Evolutionary conservation across 1,140 invertebrate genomes (phyloP), one percentile per base, ranked within the genome.

Genomic region (Heliothis subflexa): DNA sequence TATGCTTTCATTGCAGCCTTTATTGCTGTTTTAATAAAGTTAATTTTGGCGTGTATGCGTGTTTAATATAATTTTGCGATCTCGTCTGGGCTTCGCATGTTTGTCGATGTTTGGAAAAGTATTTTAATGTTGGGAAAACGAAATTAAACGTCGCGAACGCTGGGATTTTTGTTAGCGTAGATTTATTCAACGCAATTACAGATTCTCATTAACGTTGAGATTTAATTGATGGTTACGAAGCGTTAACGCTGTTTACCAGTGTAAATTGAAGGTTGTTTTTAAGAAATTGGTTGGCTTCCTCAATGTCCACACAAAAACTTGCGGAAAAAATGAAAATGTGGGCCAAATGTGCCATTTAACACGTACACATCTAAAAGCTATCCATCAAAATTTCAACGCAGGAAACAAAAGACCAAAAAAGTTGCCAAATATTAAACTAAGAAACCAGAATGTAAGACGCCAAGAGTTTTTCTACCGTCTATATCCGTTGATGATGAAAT

Each of bases 321-420:
- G 2, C 3, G 3, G 3, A 55, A 18, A 10, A 21, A 45, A 62
- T 3, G 40, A 18, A 45, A 45, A 64, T 16, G 12, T 18, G 40
- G 16, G 14, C 13, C 40, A 66, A n/a, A 49, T 2, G n/a, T 47
- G 62, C 10, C 40, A 47, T 11, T 2, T 3, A 66, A 33, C 12
- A 16, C 54, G 11, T 10, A 55, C 47, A 66, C 10, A 40, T 62
- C 18, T 21, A 7, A 75, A 75, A 75, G 13, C 59, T 33, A 75
- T 75, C 59, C 47, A 75, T 75, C 73, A 75, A 40, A 40, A 62
- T 64, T 28, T 75, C 73, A 75, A 75, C 59, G 25, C 28, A 11
- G 25, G 45, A 75, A 50, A 33, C 47, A 14, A 3, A 25, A 59
- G 13, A 13, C 33, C 33, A 75, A 14, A 52, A 52, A 54, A 40